These are phyloP conservation scores for Argyrosomus japonicus DNA, from an alignment of 2,113 vertebrate species.

Conservation along the genomic window DNA sequence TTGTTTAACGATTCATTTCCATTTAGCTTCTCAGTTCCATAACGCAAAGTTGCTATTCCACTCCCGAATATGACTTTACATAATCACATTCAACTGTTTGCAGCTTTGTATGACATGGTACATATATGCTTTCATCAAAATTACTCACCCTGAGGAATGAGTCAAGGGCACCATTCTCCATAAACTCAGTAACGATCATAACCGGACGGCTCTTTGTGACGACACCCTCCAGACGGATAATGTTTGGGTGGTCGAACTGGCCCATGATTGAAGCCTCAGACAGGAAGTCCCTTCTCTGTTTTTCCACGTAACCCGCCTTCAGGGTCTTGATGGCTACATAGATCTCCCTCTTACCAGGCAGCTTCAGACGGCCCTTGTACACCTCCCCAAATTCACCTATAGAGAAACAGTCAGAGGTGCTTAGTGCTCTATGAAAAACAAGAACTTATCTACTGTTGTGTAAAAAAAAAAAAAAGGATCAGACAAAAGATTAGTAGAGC, in stretches of 20 bases:
- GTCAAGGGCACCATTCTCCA: slow-evolving; percentile 98
- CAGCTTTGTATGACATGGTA: background rate
- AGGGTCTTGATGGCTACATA: slow-evolving; percentile 98
- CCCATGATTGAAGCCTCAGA: slow-evolving; percentile 99
- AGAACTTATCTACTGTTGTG: slow-evolving; percentile 7
- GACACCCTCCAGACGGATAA: slow-evolving; percentile 96
- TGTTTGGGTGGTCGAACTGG: slow-evolving; percentile 98
- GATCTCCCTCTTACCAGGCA: slow-evolving; percentile 96
- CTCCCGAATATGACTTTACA: slow-evolving; percentile 12
- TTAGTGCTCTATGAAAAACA: background rate
- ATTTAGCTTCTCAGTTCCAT: slow-evolving; percentile 37
- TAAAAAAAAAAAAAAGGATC: slow-evolving; percentile 13
- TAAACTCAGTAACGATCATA: slow-evolving; percentile 99
- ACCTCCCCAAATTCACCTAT: slow-evolving; percentile 98
- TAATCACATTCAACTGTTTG: background rate
- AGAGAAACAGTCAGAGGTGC: slow-evolving; percentile 21
- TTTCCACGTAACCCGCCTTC: slow-evolving; percentile 96
- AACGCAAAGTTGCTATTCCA: slow-evolving; percentile 13
- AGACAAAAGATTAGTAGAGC: slow-evolving; percentile 22
- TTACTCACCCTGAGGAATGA: slow-evolving; percentile 94
- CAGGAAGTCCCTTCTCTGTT: slow-evolving; percentile 97
- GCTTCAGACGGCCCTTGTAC: slow-evolving; percentile 96
- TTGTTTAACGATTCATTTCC: slow-evolving; percentile 47
- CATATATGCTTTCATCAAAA: background rate
- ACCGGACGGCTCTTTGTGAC: slow-evolving; percentile 98